A percentile compares a stretch with the other conserved stretches of the same genome.
phyloP scores from a whole-genome alignment of 2,797 vertebrate species.

The Tapera naevia region DNA sequence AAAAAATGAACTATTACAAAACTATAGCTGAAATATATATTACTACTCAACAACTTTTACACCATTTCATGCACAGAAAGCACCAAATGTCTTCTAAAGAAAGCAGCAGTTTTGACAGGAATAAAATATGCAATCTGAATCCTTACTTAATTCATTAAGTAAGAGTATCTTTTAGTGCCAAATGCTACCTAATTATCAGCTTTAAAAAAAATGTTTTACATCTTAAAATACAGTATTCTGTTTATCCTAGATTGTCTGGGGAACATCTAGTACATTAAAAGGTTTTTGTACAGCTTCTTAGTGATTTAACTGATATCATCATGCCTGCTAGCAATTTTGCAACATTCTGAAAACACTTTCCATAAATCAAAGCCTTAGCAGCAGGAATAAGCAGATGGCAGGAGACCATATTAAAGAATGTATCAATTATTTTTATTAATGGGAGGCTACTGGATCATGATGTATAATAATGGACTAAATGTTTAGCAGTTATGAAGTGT shows the following conservation, averaged over 20 bases:
- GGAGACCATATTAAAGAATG: slow-evolving; percentile 66
- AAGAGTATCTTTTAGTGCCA: slow-evolving; percentile 54
- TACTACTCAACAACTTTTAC: not conserved
- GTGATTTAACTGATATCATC: slow-evolving; percentile 70
- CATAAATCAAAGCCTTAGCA: slow-evolving; percentile 75
- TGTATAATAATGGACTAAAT: slow-evolving; percentile 58
- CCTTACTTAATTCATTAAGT: slow-evolving; percentile 68
- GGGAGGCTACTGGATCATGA: slow-evolving; percentile 49
- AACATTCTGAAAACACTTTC: slow-evolving; percentile 77
- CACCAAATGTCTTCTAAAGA: slow-evolving; percentile 3
- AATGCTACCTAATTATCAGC: slow-evolving; percentile 56
- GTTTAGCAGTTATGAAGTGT: slow-evolving; percentile 63
- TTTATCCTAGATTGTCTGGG: slow-evolving; percentile 73
- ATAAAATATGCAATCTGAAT: slow-evolving; percentile 42
- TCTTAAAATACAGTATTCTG: slow-evolving; percentile 73
- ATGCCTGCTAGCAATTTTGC: slow-evolving; percentile 75
- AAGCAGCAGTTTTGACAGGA: slow-evolving; percentile 5
- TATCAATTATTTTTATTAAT: slow-evolving; percentile 76
- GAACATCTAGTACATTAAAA: slow-evolving; percentile 74
- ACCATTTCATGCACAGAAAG: not conserved
- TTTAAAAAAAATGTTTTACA: slow-evolving; percentile 71
- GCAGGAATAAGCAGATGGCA: slow-evolving; percentile 74
- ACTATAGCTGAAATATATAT: not conserved
- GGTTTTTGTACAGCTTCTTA: slow-evolving; percentile 65
- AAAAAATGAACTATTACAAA: not conserved